These are phyloP conservation scores for Procapra przewalskii DNA, from an alignment of 2,113 vertebrate species.

Conservation along the genomic window DNA sequence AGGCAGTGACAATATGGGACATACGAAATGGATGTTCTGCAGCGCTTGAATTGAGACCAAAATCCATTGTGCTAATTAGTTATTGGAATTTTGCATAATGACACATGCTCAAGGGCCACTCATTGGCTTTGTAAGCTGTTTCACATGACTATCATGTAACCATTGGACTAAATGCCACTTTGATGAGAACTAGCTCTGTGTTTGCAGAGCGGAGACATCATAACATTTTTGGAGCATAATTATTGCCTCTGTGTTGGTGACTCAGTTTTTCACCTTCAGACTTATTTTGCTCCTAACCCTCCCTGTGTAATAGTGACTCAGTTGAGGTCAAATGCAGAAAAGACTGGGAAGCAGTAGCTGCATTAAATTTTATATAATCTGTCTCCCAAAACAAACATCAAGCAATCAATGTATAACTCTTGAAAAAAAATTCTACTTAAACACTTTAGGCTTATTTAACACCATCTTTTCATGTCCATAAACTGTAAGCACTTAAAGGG, in stretches of 20 bases:
- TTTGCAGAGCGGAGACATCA: background rate
- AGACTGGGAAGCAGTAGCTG: background rate
- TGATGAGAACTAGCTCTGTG: background rate
- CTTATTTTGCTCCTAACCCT: background rate
- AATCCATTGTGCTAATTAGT: conserved; percentile 40
- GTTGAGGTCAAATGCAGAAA: background rate
- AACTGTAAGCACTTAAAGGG: background rate
- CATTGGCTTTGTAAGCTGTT: background rate
- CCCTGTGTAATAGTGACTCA: background rate
- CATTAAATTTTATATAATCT: background rate
- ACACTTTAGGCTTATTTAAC: background rate
- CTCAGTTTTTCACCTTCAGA: background rate
- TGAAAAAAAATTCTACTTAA: background rate
- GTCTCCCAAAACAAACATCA: background rate
- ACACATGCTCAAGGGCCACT: background rate
- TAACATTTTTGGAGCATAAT: background rate
- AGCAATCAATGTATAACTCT: background rate
- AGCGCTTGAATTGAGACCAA: background rate
- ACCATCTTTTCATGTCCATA: background rate
- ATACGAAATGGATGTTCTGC: background rate
- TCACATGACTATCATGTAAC: background rate
- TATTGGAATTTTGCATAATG: conserved; percentile 28
- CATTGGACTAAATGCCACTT: background rate
- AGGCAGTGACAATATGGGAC: background rate
- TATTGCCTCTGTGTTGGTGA: background rate